These are phyloP conservation scores for Yponomeuta cagnagella DNA, from an alignment of 2,888 invertebrate species.

Conservation along the genomic window DNA sequence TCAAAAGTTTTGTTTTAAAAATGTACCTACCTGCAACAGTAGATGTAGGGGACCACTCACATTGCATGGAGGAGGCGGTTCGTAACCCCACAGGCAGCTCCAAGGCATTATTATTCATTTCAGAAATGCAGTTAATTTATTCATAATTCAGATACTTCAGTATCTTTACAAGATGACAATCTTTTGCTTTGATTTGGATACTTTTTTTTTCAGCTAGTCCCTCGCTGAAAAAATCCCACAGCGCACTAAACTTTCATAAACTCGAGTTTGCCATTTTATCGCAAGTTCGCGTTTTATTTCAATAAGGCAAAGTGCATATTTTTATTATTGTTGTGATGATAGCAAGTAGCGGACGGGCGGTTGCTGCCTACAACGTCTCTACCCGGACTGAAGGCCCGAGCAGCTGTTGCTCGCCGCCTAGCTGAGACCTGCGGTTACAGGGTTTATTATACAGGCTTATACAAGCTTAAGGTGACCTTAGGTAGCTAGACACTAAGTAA, in stretches of 20 bases:
- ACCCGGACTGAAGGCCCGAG: slow-evolving; percentile 5
- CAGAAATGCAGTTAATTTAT: neutral
- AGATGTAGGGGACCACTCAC: slow-evolving; percentile 62
- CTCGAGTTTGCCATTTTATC: neutral
- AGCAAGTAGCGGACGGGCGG: neutral
- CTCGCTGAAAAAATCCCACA: neutral
- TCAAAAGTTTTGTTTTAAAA: neutral
- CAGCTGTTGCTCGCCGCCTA: slow-evolving; percentile 4
- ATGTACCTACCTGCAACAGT: slow-evolving; percentile 46
- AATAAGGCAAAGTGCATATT: neutral
- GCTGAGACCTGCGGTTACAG: neutral
- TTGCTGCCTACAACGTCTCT: slow-evolving; percentile 3
- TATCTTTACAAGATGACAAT: neutral
- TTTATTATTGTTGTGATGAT: neutral
- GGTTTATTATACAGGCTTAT: no score
- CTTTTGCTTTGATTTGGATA: neutral
- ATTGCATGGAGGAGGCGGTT: slow-evolving; percentile 57
- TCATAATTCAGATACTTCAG: neutral
- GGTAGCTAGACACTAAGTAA: no score
- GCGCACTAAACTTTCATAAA: neutral
- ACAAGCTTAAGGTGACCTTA: no score
- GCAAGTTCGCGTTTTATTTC: neutral
- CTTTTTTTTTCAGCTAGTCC: neutral
- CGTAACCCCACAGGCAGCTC: slow-evolving; percentile 70
- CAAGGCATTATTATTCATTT: slow-evolving; percentile 61